A percentile compares a stretch with the other conserved stretches of the same genome.
Conservation (phyloP, 1,140 invertebrate genomes). For the Pinna nobilis region DNA sequence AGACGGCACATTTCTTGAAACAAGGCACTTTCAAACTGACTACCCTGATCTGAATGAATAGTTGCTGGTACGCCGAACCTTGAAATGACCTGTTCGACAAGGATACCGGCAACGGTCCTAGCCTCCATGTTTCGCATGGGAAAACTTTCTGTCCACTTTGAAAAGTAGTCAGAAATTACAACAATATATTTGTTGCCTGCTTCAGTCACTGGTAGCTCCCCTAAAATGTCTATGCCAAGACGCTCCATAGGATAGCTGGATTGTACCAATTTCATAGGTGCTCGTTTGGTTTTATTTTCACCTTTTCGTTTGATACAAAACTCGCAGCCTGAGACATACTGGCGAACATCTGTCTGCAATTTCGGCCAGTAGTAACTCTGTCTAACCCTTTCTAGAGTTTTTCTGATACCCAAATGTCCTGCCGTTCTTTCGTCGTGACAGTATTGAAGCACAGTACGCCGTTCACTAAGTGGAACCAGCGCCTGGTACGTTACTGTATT, state of each 20-base stretch:
- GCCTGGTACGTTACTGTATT: too few relatives aligned
- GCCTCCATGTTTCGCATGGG: slow-evolving; percentile 49
- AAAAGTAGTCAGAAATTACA: slow-evolving; percentile 28
- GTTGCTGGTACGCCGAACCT: too few relatives aligned
- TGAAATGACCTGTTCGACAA: too few relatives aligned
- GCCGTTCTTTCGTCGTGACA: not conserved
- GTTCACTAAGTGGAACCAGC: not conserved
- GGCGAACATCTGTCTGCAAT: not conserved
- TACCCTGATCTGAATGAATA: too few relatives aligned
- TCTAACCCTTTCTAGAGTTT: not conserved
- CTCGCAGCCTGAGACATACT: not conserved
- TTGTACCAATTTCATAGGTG: slow-evolving; percentile 5
- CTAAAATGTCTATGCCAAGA: slow-evolving; percentile 22
- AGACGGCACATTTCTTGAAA: too few relatives aligned
- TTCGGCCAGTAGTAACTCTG: not conserved
- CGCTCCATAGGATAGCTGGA: slow-evolving; percentile 24
- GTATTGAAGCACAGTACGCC: not conserved
- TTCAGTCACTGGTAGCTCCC: not conserved
- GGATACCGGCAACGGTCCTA: slow-evolving; percentile 57
- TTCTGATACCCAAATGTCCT: not conserved
- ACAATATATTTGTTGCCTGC: slow-evolving; percentile 3
- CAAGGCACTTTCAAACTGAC: too few relatives aligned
- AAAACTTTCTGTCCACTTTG: slow-evolving; percentile 38
- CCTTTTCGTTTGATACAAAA: slow-evolving; percentile 6
- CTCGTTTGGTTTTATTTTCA: not conserved